Conservation (phyloP, 2,113 vertebrate species). For the Callaeas wilsoni region DNA sequence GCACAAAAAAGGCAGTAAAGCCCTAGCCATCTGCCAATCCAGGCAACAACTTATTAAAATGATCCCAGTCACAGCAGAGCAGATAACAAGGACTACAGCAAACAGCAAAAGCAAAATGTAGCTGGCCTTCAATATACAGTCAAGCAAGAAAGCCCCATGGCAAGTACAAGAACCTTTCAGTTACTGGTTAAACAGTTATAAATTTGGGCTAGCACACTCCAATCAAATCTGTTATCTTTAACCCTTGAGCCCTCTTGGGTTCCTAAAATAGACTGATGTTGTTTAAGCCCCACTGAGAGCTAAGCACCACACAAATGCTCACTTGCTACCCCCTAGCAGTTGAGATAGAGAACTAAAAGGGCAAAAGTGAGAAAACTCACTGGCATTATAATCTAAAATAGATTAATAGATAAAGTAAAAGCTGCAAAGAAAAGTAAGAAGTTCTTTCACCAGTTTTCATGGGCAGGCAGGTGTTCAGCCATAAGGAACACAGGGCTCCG, state of each 20-base stretch:
- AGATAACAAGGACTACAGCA: not conserved
- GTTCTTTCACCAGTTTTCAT: not conserved
- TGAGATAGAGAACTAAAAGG: not conserved
- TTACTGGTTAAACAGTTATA: not conserved
- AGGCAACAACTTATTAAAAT: accelerated
- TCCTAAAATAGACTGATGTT: not conserved
- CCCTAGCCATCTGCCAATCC: not conserved
- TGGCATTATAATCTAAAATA: not conserved
- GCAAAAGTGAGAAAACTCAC: not conserved
- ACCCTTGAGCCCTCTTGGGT: accelerated
- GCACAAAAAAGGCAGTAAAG: not conserved
- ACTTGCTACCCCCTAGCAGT: accelerated
- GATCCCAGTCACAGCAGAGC: accelerated
- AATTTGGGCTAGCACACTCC: not conserved
- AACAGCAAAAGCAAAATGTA: not conserved
- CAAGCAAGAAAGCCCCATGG: not conserved
- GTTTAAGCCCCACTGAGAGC: accelerated
- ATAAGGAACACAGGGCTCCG: not conserved
- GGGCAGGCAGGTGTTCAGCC: accelerated
- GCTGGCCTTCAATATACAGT: not conserved
- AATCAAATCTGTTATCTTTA: not conserved
- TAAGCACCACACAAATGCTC: accelerated
- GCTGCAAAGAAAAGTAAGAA: not conserved
- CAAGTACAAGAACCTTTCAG: not conserved
- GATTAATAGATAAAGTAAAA: not conserved